Percentiles rank a stretch among this genome's conserved stretches.
These are phyloP conservation scores for Clitarchus hookeri DNA, from an alignment of 2,888 invertebrate genomes.

Conservation along the genomic window DNA sequence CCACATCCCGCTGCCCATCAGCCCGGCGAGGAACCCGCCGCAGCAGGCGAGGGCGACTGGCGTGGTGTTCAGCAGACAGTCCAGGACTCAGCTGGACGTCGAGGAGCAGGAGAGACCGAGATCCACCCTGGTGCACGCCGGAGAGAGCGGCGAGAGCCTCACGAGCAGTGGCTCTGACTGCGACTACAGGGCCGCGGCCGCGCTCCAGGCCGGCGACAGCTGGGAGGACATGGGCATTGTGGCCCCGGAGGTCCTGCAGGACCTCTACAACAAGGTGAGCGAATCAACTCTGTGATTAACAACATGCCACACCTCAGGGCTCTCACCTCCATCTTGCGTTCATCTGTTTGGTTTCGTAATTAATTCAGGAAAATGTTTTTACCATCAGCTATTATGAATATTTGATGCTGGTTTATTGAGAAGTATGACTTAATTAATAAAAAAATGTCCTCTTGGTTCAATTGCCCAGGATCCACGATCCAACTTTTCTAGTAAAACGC, in stretches of 20 bases:
- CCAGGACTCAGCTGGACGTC: conserved; percentile 20
- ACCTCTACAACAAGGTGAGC: conserved; percentile 68
- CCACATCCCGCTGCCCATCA: conserved; percentile 39
- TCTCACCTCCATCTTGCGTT: too few species aligned
- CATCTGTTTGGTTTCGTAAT: too few species aligned
- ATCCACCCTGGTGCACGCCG: conserved; percentile 6
- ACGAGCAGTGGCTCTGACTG: conserved; percentile 46
- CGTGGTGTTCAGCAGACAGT: conserved; percentile 24
- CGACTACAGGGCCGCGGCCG: not conserved
- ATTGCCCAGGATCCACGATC: too few species aligned
- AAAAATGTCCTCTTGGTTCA: too few species aligned
- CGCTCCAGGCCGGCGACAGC: conserved; percentile 38
- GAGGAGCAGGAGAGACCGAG: conserved; percentile 21
- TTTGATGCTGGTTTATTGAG: too few species aligned
- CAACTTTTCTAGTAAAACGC: too few species aligned
- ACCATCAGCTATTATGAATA: not conserved
- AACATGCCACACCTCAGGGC: not conserved
- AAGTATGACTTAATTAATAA: too few species aligned
- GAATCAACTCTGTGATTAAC: not conserved
- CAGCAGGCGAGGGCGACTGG: conserved; percentile 29
- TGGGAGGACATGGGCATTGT: conserved; percentile 70
- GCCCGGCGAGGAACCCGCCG: conserved; percentile 34
- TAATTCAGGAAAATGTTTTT: not conserved
- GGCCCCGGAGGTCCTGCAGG: conserved; percentile 63
- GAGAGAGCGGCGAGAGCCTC: conserved; percentile 47